These are phyloP conservation scores for Globicephala melas DNA, from an alignment of 2,113 vertebrate species.

Conservation along the genomic window DNA sequence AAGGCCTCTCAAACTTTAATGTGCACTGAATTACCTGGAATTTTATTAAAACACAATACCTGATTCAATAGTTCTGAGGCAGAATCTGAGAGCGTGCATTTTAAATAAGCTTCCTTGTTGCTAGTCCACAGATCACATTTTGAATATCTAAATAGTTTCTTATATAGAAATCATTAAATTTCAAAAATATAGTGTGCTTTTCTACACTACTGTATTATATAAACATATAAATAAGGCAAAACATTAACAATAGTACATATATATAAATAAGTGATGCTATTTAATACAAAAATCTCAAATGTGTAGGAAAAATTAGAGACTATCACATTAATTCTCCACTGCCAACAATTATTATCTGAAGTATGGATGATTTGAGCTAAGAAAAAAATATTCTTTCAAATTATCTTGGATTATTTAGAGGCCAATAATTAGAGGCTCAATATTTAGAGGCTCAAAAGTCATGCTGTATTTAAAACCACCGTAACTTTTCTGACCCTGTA, in stretches of 20 bases:
- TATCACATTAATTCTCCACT: not conserved
- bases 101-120: not conserved
- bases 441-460: not conserved
- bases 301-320: not conserved
- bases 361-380: not conserved
- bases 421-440: not conserved
- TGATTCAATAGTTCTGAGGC: not conserved
- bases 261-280: not conserved
- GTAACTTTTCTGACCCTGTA: constrained; percentile 16
- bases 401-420: constrained; percentile 3
- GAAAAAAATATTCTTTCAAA: constrained; percentile 9
- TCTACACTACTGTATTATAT: not conserved
- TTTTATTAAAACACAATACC: not conserved
- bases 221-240: constrained; percentile 35
- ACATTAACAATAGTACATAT: not conserved
- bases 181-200: not conserved
- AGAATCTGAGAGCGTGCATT: not conserved
- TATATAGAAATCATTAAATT: not conserved
- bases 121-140: not conserved
- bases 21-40: not conserved
- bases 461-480: constrained; percentile 18
- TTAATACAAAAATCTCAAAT: not conserved
- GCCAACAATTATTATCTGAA: not conserved
- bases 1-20: not conserved
- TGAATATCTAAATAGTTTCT: not conserved